Evolutionary conservation across 2,113 vertebrate genomes (phyloP).

Genomic region (Orientallactaga bullata): DNA sequence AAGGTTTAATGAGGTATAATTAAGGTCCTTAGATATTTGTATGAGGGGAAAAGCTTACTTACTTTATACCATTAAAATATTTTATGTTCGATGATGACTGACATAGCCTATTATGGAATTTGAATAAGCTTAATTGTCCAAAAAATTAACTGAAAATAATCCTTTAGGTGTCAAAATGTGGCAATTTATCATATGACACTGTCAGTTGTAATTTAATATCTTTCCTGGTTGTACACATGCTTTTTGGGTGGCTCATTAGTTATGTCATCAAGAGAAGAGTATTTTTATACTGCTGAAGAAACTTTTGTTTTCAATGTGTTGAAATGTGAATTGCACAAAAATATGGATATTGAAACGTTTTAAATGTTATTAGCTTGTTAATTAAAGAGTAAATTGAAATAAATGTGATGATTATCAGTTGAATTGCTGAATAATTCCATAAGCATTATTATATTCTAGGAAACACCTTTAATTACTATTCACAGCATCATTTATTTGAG

Average conservation of each 20-base stretch:
- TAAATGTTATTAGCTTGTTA: conserved; percentile 27
- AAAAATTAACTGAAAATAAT: conserved; percentile 89
- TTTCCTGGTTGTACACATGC: conserved; percentile 72
- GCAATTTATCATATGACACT: conserved; percentile 78
- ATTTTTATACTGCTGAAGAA: neutral
- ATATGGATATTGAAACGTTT: conserved; percentile 27
- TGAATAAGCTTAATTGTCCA: conserved; percentile 87
- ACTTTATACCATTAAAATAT: conserved; percentile 81
- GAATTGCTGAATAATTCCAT: conserved; percentile 20
- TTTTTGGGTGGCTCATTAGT: conserved; percentile 79
- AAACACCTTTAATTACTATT: neutral
- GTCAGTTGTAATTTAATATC: conserved; percentile 80
- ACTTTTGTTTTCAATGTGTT: conserved; percentile 43
- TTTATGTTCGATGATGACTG: conserved; percentile 86
- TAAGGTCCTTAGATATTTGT: conserved; percentile 83
- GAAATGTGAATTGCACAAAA: neutral
- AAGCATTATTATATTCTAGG: neutral
- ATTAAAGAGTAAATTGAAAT: conserved; percentile 53
- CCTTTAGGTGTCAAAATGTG: conserved; percentile 86
- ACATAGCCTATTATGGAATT: conserved; percentile 85
- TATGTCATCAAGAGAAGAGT: conserved; percentile 77
- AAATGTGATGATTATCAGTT: neutral
- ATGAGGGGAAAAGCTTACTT: conserved; percentile 80
- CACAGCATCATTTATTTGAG: neutral
- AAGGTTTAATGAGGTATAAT: conserved; percentile 87